Evolutionary conservation across 35 echinoderm and acorn worm species (phyloP).

Genomic region (Anneissia japonica): DNA sequence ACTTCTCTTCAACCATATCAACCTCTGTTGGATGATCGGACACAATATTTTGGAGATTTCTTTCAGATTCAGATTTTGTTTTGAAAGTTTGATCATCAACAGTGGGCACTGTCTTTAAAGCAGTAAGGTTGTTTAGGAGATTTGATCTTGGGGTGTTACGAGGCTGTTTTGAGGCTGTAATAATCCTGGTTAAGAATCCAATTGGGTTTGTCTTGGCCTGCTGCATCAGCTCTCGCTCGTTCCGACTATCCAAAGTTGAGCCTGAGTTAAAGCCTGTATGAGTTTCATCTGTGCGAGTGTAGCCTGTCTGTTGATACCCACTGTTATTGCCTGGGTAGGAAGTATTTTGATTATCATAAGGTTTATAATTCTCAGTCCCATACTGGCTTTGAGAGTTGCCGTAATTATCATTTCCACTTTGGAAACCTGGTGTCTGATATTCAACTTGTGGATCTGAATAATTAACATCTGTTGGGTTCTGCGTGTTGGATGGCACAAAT

Average conservation of each 20-base stretch:
- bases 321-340: neutral
- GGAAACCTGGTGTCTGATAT: neutral
- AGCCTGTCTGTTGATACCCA: neutral
- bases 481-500: neutral
- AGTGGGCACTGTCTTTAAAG: conserved; percentile 38
- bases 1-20: neutral
- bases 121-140: conserved; percentile 30
- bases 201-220: conserved; percentile 56
- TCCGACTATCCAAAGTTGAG: neutral
- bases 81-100: neutral
- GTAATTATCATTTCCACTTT: neutral
- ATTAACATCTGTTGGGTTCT: neutral
- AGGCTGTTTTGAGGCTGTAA: conserved; percentile 35
- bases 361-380: neutral
- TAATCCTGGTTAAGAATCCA: conserved; percentile 56
- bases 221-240: conserved; percentile 18
- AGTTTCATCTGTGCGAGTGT: neutral
- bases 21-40: no score
- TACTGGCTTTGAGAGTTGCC: neutral
- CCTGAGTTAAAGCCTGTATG: neutral
- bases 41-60: neutral
- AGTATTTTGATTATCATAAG: conserved; percentile 2
- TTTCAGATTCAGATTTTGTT: neutral
- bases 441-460: neutral
- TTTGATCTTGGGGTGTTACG: conserved; percentile 19